Base-by-base conservation (phyloP, 2,888 invertebrate genomes). In the Neoaliturus tenellus region DNA sequence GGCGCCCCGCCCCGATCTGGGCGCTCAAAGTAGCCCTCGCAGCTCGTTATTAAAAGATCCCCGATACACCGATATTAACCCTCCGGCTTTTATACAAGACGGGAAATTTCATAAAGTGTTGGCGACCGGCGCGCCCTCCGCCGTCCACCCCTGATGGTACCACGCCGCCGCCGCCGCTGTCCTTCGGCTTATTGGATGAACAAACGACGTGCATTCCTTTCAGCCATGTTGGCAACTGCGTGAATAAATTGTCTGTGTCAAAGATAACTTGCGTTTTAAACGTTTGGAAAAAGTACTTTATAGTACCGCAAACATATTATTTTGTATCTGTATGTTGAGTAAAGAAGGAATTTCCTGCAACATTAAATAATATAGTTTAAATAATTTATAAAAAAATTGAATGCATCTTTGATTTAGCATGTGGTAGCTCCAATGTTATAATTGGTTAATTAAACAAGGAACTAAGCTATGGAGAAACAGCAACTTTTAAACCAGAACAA, bases 1-100 rank as follows among this genome's bases (percentile, higher is more conserved):
- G 41, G 62, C 58, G 67, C 28, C 55, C 58, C 48, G 58, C 23
- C 81, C 80, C 58, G 35, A 55, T 62, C 58, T 33, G 67, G 67
- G 35, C 62, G 73, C 78, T 71, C 73, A 83, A 83, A 83, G 81
- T 73, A 80, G n/a, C 73, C 55, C 83, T 39, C 51, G 28, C 39
- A 0, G 62, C 20, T 48, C 80, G 83, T 80, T 80, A 80, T 80
- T 80, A 83, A 83, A 80, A 80, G 80, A 80, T 71, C 80, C 62
- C 80, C 78, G 83, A 83, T 83, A 83, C 62, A 80, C 78, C 69
- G 48, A 55, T 78, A 78, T 78, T 78, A 33, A 78, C 78, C 23
- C 75, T 12, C 2, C 44, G 8, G 28, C 78, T 51, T 78, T 78
- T 78, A 78, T 78, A 78, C 55, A 78, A 78, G 55, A 75, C 35